These are phyloP conservation scores for Luscinia luscinia DNA, from an alignment of 2,797 vertebrate genomes.

Conservation along the genomic window DNA sequence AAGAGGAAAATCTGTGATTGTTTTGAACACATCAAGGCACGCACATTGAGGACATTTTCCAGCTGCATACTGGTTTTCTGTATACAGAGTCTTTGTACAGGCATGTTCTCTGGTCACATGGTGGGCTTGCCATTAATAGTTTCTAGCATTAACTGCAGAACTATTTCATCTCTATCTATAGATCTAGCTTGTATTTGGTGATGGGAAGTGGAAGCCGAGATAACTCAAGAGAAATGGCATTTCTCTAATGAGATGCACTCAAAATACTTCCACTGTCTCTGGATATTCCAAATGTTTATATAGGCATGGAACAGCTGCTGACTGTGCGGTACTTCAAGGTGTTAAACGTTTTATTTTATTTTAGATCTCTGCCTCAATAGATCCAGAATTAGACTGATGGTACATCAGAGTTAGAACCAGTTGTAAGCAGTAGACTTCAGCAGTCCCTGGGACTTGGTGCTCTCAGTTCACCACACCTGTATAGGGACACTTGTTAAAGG, in stretches of 20 bases:
- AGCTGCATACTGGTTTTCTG: conserved; percentile 45
- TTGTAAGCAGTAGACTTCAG: not conserved
- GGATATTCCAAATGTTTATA: conserved; percentile 27
- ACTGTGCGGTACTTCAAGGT: not conserved
- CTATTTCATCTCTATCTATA: conserved; percentile 74
- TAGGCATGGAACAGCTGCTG: conserved; percentile 28
- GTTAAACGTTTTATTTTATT: conserved; percentile 41
- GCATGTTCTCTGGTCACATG: conserved; percentile 64
- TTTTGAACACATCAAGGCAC: conserved; percentile 47
- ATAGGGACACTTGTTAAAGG: not conserved
- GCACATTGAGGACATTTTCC: conserved; percentile 31
- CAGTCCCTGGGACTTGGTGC: not conserved
- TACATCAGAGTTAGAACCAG: not conserved
- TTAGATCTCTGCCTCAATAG: conserved; percentile 12
- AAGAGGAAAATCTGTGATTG: conserved; percentile 34
- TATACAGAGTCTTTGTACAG: conserved; percentile 57
- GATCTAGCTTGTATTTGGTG: conserved; percentile 65
- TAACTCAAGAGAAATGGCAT: conserved; percentile 62
- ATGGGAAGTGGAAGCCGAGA: conserved; percentile 66
- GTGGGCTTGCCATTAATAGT: conserved; percentile 73
- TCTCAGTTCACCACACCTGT: not conserved
- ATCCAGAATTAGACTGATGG: conserved; percentile 12
- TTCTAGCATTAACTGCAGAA: conserved; percentile 63
- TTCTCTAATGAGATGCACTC: conserved; percentile 53
- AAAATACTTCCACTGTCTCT: conserved; percentile 40